phyloP scores from a whole-genome alignment of 2,888 invertebrate genomes.

The Prosapia bicincta region DNA sequence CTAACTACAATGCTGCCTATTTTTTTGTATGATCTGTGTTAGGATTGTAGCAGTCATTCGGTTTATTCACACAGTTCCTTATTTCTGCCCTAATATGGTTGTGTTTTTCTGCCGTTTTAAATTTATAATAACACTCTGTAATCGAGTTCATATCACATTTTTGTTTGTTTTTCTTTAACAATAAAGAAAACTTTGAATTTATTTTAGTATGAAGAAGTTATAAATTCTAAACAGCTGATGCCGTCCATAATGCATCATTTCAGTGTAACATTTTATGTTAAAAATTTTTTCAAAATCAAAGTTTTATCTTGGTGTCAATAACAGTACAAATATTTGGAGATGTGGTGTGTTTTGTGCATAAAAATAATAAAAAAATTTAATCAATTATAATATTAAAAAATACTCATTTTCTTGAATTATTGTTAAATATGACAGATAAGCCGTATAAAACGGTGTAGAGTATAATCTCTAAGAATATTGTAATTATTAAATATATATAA shows the following conservation, averaged over 20 bases:
- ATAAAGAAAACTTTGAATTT: no score
- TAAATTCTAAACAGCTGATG: background rate
- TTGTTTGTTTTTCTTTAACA: no score
- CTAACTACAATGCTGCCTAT: background rate
- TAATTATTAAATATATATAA: background rate
- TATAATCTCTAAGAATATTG: background rate
- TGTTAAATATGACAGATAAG: background rate
- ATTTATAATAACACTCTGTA: background rate
- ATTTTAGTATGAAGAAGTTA: background rate
- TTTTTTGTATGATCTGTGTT: background rate
- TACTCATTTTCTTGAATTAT: background rate
- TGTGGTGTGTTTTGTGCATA: background rate
- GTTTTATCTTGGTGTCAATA: background rate
- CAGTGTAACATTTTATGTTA: background rate
- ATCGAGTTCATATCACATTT: no score
- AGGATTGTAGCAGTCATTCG: background rate
- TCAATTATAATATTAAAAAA: background rate
- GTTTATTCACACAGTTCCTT: background rate
- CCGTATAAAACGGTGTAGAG: background rate
- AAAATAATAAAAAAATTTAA: background rate
- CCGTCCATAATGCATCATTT: background rate
- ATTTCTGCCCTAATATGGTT: background rate
- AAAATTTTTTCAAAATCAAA: background rate
- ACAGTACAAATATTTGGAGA: background rate
- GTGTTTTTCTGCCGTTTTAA: background rate